Conservation (phyloP, 2,113 vertebrate genomes). For the Columba janthina region DNA sequence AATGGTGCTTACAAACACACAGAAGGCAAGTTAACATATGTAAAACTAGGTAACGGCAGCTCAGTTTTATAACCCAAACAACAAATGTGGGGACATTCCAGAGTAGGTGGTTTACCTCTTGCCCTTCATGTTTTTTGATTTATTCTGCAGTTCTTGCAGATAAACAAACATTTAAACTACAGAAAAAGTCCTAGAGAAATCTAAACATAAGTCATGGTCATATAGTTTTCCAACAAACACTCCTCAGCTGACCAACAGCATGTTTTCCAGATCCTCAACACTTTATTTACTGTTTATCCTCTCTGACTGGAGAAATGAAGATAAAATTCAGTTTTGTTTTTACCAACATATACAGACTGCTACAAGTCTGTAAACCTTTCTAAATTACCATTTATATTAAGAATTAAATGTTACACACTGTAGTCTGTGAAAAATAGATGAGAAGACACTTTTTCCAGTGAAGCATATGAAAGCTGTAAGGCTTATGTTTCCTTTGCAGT, state of each 20-base stretch:
- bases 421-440: not conserved
- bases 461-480: not conserved
- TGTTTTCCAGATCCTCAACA: not conserved
- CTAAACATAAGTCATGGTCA: not conserved
- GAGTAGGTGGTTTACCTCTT: not conserved
- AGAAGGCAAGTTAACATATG: not conserved
- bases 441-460: not conserved
- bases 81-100: not conserved
- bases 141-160: not conserved
- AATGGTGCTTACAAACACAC: not conserved
- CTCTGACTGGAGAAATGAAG: not conserved
- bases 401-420: not conserved
- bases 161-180: not conserved
- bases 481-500: not conserved
- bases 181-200: not conserved
- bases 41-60: not conserved
- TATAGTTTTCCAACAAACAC: not conserved
- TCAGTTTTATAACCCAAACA: not conserved
- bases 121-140: not conserved
- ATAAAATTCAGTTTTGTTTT: not conserved
- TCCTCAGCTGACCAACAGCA: not conserved
- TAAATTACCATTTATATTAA: not conserved
- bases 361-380: not conserved
- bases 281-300: not conserved
- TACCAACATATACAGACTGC: not conserved